Evolutionary conservation across 2,113 vertebrate genomes (phyloP).

Genomic region (Scytalopus superciliaris): DNA sequence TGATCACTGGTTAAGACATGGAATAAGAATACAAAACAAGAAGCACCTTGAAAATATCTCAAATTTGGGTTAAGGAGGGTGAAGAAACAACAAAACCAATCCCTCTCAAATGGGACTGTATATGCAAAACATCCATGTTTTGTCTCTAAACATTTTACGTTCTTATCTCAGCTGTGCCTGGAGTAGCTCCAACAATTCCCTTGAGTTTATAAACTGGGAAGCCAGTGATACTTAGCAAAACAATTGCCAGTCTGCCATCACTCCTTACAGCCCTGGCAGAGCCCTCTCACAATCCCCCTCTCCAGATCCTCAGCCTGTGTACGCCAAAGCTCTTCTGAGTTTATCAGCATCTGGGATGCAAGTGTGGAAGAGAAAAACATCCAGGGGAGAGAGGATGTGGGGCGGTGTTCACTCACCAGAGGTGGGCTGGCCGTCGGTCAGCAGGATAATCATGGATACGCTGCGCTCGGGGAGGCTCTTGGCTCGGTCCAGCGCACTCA

Average conservation of each 20-base stretch:
- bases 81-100: neutral
- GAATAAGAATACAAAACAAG: neutral
- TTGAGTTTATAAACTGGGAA: neutral
- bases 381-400: neutral
- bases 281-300: neutral
- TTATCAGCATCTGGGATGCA: neutral
- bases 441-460: constrained; percentile 85
- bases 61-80: neutral
- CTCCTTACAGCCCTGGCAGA: neutral
- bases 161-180: neutral
- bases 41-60: neutral
- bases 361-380: neutral
- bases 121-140: neutral
- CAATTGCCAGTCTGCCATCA: neutral
- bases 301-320: neutral
- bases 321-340: neutral
- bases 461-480: constrained; percentile 66
- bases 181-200: neutral
- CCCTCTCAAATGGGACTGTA: neutral
- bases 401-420: constrained; percentile 67
- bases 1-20: neutral
- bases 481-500: constrained; percentile 60
- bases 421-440: constrained; percentile 92
- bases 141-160: neutral
- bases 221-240: neutral